Evolutionary conservation across 2,113 vertebrate species (phyloP).

Genomic region (Sus scrofa): T2T-Sscrofa CM000818.6:35443001-35443500

Average conservation of each 20-base stretch:
- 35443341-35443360: not conserved
- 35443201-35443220: slow-evolving; percentile 33
- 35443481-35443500: slow-evolving; percentile 24
- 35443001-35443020: not conserved
- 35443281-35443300: slow-evolving; percentile 12
- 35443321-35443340: not conserved
- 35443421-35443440: slow-evolving; percentile 31
- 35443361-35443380: not conserved
- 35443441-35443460: not conserved
- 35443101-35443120: slow-evolving; percentile 63
- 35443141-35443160: slow-evolving; percentile 85
- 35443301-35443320: slow-evolving; percentile 44
- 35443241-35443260: not conserved
- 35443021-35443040: not conserved
- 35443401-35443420: not conserved
- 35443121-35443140: slow-evolving; percentile 82
- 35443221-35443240: not conserved
- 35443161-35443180: slow-evolving; percentile 79
- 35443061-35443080: not conserved
- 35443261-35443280: slow-evolving; percentile 22
- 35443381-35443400: slow-evolving; percentile 10
- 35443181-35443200: slow-evolving; percentile 70
- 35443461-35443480: not conserved
- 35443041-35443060: not conserved
- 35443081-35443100: slow-evolving; percentile 63